Base-by-base conservation (phyloP, 2,888 invertebrate species). In the Ischnura elegans region DNA sequence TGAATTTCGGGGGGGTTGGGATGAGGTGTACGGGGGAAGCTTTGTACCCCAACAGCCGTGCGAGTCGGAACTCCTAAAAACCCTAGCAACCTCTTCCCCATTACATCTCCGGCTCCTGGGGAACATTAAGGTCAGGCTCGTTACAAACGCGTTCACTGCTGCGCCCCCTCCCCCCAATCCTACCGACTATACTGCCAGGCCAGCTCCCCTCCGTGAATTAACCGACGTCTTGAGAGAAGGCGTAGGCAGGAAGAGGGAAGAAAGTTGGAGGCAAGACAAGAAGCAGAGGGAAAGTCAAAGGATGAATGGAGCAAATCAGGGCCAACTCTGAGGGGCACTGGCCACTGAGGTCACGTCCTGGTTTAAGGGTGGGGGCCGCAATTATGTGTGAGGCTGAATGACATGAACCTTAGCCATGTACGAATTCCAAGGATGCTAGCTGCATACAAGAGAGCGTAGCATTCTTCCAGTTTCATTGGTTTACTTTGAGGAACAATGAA, bases 251-350 rank as follows among this genome's bases (percentile, higher is more conserved):
- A 47, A 13, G 13, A 61, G 61, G 25, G 19, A 25, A 25, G 61
- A 5, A 21, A 19, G 61, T 5, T 61, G 6, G 61, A 19, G 3
- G 61, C 8, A 2, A 51, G 51, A n/a, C 25, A 61, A 61, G 61
- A 6, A 61, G 61, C 61, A 1, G 61, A n/a, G 61, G 87, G 42
- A 29, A 29, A 47, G 55, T 55, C 42, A 42, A 36, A 42, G 87
- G 42, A 55, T 90, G 90, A 90, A 90, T 90, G 90, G 66, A 43
- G 61, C 90, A 61, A 90, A 90, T 90, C 90, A 90, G 90, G 66
- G 42, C 36, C 87, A 47, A n/a, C n/a, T n/a, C n/a, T n/a, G n/a
- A n/a, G n/a, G 36, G 51, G 51, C 87, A 87, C 87, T 87, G 8
- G 36, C 76, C 36, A 36, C 45, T 66, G 66, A 66, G 90, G 90